Conservation (phyloP, 2,113 vertebrate species). For the Morone saxatilis region DNA sequence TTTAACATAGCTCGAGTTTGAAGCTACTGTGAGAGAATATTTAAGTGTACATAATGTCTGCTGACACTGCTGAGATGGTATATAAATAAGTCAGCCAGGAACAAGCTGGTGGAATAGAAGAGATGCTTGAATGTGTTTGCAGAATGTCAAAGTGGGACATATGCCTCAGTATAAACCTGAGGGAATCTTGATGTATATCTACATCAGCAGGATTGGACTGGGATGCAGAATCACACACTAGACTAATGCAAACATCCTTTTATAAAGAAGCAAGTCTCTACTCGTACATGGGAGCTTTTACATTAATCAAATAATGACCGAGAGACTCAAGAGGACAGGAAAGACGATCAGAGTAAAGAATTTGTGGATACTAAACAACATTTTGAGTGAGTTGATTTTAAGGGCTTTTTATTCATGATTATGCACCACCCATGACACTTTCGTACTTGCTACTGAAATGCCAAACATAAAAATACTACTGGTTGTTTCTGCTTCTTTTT, state of each 20-base stretch:
- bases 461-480: slow-evolving; percentile 21
- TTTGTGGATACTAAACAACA: not conserved
- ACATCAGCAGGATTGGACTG: slow-evolving; percentile 30
- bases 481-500: slow-evolving; percentile 23
- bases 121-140: slow-evolving; percentile 36
- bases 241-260: slow-evolving; percentile 28
- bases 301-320: not conserved
- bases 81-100: slow-evolving; percentile 29
- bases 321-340: not conserved
- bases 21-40: slow-evolving; percentile 36
- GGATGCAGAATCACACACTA: slow-evolving; percentile 9
- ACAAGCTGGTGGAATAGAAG: slow-evolving; percentile 24
- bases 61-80: slow-evolving; percentile 12
- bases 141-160: slow-evolving; percentile 52
- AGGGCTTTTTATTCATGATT: slow-evolving; percentile 28
- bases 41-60: slow-evolving; percentile 31
- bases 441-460: slow-evolving; percentile 32
- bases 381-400: slow-evolving; percentile 10
- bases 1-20: not conserved
- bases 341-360: not conserved
- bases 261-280: slow-evolving; percentile 10
- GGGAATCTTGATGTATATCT: slow-evolving; percentile 30
- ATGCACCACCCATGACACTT: not conserved
- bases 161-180: slow-evolving; percentile 38
- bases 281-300: not conserved